Percentiles rank a stretch among this genome's conserved stretches.
These are phyloP conservation scores for Oligia latruncula DNA, from an alignment of 2,888 invertebrate genomes.

Conservation along the genomic window DNA sequence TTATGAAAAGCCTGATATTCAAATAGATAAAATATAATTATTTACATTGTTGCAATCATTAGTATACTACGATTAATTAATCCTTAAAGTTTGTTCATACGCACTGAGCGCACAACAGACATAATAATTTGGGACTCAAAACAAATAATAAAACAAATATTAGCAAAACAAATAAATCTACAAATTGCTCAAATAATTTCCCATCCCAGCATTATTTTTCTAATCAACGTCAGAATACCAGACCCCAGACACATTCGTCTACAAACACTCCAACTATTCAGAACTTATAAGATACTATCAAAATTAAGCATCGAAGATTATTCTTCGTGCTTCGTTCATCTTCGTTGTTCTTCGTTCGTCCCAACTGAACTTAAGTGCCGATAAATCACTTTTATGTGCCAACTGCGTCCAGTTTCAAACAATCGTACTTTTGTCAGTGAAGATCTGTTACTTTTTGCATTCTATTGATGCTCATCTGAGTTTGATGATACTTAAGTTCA, in stretches of 20 bases:
- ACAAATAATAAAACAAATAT: too few relatives aligned
- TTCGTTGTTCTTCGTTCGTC: conserved; percentile 61
- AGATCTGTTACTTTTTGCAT: conserved; percentile 66
- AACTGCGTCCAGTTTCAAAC: conserved; percentile 58
- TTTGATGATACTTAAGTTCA: conserved; percentile 58
- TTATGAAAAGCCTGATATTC: background rate
- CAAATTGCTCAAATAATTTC: background rate
- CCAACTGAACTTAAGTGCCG: conserved; percentile 72
- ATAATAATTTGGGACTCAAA: background rate
- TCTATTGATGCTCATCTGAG: conserved; percentile 60
- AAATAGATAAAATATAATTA: background rate
- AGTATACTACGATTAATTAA: background rate
- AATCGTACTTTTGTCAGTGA: conserved; percentile 58
- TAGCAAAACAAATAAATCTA: background rate
- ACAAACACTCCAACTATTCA: conserved; percentile 57
- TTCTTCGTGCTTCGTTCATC: conserved; percentile 44
- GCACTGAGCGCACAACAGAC: background rate
- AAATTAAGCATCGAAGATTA: conserved; percentile 71
- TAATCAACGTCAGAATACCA: conserved; percentile 40
- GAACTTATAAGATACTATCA: conserved; percentile 64
- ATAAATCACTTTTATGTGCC: conserved; percentile 73
- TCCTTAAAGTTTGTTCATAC: background rate
- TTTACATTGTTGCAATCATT: background rate
- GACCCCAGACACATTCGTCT: conserved; percentile 51
- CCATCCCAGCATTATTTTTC: background rate